Evolutionary conservation across 2,113 vertebrate species (phyloP).

Genomic region (Gopherus evgoodei): DNA sequence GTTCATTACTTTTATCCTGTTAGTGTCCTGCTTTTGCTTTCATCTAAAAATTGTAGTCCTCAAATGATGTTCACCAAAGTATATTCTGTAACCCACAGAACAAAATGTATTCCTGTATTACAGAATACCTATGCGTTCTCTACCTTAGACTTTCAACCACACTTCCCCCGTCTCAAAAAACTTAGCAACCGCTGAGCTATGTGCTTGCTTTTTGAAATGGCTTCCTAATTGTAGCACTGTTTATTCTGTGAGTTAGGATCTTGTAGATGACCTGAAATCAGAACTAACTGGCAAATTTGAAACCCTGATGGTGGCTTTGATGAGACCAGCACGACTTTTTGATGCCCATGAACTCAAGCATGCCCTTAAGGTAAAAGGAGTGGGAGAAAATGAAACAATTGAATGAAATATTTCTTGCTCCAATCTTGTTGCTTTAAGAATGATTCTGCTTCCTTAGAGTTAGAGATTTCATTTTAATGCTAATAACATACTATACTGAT

Average conservation of each 20-base stretch:
- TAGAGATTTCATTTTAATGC: neutral
- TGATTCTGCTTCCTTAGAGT: neutral
- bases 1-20: neutral
- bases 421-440: neutral
- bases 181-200: neutral
- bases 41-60: neutral
- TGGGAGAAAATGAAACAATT: neutral
- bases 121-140: neutral
- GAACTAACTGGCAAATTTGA: slow-evolving; percentile 95
- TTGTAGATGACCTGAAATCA: slow-evolving; percentile 90
- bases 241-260: slow-evolving; percentile 81
- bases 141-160: neutral
- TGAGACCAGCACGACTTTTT: slow-evolving; percentile 84
- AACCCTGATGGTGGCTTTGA: slow-evolving; percentile 89
- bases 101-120: rapidly evolving
- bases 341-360: slow-evolving; percentile 91
- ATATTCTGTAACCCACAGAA: neutral
- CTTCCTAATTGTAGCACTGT: neutral
- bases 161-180: neutral
- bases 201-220: neutral
- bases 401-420: neutral
- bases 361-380: slow-evolving; percentile 89
- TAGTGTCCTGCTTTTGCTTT: neutral
- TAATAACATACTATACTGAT: neutral
- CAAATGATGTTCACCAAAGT: neutral